A percentile compares a stretch with the other conserved stretches of the same genome.
Conservation (phyloP, 1,140 invertebrate genomes). For the Aphelenchoides fujianensis region DNA sequence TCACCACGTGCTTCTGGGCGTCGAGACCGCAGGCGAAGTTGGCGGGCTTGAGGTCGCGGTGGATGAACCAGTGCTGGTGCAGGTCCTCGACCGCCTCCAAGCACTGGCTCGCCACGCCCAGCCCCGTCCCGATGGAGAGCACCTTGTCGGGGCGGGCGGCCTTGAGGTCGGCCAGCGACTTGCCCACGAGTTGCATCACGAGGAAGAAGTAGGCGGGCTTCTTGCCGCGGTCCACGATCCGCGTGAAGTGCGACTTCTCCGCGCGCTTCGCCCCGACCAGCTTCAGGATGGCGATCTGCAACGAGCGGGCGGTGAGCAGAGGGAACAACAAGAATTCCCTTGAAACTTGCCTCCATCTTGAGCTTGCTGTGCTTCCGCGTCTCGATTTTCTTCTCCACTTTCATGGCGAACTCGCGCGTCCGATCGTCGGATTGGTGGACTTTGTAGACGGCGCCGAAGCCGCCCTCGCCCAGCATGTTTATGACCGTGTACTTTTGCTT, state of each 20-base stretch:
- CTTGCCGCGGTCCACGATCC: constrained; percentile 23
- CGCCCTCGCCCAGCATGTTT: constrained; percentile 18
- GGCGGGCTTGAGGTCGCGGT: constrained; percentile 47
- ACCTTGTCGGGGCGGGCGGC: constrained; percentile 28
- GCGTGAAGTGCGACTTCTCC: constrained; percentile 17
- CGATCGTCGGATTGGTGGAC: neutral
- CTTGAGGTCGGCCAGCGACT: constrained; percentile 46
- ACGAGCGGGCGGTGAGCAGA: neutral
- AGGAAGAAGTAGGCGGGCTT: constrained; percentile 28
- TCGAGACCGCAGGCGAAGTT: constrained; percentile 40
- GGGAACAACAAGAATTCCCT: neutral
- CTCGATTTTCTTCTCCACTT: constrained; percentile 27
- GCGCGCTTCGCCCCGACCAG: neutral
- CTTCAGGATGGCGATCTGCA: constrained; percentile 23
- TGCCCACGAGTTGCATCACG: constrained; percentile 50
- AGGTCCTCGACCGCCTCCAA: constrained; percentile 45
- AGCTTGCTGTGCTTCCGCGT: constrained; percentile 24
- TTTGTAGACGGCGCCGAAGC: constrained; percentile 28
- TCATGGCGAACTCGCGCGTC: constrained; percentile 19
- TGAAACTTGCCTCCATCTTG: constrained; percentile 26
- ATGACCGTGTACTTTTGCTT: constrained; percentile 8
- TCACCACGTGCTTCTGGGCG: constrained; percentile 22
- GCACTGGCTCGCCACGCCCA: constrained; percentile 39
- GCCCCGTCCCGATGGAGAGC: constrained; percentile 35
- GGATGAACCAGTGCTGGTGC: constrained; percentile 42